A percentile compares a stretch with the other conserved stretches of the same genome.
Conservation (phyloP, 2,113 vertebrate species). For the Cyanoderma ruficeps region DNA sequence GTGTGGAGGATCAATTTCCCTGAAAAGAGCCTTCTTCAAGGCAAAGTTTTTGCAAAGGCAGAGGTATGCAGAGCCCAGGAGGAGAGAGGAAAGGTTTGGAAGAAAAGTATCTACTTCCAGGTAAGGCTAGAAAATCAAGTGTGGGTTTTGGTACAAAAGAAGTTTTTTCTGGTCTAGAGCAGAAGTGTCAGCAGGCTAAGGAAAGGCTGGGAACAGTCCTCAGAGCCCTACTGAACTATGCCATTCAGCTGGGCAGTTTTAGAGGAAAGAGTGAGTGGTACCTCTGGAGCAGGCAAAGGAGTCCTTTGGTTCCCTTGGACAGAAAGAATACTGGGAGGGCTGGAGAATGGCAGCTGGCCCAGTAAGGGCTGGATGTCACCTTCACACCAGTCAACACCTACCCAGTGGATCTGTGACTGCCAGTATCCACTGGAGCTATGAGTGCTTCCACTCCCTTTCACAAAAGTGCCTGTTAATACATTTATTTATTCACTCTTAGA, state of each 20-base stretch:
- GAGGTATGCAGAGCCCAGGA: background rate
- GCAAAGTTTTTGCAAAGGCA: background rate
- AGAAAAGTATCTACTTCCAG: background rate
- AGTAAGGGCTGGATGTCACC: background rate
- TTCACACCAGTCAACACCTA: background rate
- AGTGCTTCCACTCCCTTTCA: background rate
- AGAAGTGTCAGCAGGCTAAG: background rate
- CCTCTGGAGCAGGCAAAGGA: background rate
- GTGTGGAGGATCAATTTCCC: background rate
- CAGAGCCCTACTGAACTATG: fast-evolving
- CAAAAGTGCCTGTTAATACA: background rate
- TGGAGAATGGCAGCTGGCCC: background rate
- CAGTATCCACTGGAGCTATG: fast-evolving
- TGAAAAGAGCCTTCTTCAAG: background rate
- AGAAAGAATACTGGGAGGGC: background rate
- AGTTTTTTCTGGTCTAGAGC: background rate
- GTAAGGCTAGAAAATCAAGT: background rate
- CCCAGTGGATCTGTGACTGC: background rate
- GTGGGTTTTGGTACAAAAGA: background rate
- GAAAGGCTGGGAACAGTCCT: background rate
- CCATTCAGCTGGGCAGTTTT: background rate
- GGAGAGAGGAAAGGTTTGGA: background rate
- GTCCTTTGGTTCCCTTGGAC: background rate
- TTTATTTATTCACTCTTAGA: background rate
- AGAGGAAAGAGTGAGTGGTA: background rate